Evolutionary conservation across 2,113 vertebrate species (phyloP).

Genomic region (Riparia riparia): DNA sequence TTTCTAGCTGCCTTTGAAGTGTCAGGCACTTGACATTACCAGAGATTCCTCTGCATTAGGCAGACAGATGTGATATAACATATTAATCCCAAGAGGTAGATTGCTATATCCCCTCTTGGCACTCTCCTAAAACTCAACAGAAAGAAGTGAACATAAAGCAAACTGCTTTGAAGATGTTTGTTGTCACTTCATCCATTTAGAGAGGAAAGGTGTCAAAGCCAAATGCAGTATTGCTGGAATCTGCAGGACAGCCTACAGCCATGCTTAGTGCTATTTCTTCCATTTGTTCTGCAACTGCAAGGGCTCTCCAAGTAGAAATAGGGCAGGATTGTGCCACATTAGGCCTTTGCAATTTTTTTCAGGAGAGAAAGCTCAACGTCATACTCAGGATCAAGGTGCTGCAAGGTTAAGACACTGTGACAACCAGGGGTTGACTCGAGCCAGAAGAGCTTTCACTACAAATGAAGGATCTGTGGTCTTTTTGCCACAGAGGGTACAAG

Average conservation of each 20-base stretch:
- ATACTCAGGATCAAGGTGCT: background rate
- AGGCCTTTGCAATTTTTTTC: background rate
- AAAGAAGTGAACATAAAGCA: background rate
- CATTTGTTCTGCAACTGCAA: background rate
- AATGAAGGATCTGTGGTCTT: background rate
- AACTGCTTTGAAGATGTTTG: background rate
- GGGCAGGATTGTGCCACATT: background rate
- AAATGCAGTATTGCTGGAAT: background rate
- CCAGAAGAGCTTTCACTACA: background rate
- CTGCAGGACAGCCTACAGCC: background rate
- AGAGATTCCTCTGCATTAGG: conserved; percentile 41
- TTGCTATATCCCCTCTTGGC: background rate
- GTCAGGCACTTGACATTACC: conserved; percentile 45
- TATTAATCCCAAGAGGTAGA: conserved; percentile 43
- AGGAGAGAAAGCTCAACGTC: background rate
- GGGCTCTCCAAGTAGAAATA: background rate
- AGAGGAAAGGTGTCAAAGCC: background rate
- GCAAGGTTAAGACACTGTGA: background rate
- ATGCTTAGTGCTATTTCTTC: background rate
- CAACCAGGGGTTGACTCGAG: background rate
- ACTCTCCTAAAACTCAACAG: background rate
- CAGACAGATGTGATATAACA: conserved; percentile 36
- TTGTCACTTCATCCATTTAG: background rate
- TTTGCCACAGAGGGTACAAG: background rate
- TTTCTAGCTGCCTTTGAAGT: conserved; percentile 49